Evolutionary conservation across 2,113 vertebrate species (phyloP).

Genomic region (Oncorhynchus tshawytscha): DNA sequence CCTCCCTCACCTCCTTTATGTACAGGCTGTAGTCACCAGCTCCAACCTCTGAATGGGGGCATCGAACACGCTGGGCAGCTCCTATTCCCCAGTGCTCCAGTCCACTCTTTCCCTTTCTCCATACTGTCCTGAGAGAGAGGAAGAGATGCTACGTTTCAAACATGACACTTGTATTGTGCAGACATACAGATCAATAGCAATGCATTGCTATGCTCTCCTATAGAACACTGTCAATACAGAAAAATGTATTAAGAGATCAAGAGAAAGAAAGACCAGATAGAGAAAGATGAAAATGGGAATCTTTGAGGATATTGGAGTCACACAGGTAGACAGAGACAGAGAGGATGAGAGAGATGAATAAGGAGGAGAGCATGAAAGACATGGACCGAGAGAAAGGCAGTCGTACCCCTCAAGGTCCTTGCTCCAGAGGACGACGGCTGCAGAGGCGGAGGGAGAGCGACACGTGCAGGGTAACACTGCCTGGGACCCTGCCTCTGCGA

Average conservation of each 20-base stretch:
- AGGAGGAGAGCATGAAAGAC: neutral
- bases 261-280: neutral
- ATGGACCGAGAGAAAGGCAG: neutral
- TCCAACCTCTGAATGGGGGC: slow-evolving; percentile 42
- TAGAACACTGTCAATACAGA: neutral
- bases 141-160: neutral
- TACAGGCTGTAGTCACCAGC: slow-evolving; percentile 60
- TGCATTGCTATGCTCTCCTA: too few species aligned
- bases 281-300: neutral
- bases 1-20: slow-evolving; percentile 40
- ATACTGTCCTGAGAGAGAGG: slow-evolving; percentile 55
- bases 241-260: neutral
- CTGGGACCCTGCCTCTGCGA: slow-evolving; percentile 55
- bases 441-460: rapidly evolving
- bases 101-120: slow-evolving; percentile 63
- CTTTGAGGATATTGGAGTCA: neutral
- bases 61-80: slow-evolving; percentile 27
- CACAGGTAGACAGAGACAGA: slow-evolving; percentile 3
- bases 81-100: slow-evolving; percentile 54
- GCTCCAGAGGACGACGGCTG: slow-evolving; percentile 50
- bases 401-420: slow-evolving; percentile 50
- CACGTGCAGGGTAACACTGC: slow-evolving; percentile 63
- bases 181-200: neutral
- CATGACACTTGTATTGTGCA: neutral
- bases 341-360: neutral